These are phyloP conservation scores for Colossoma macropomum DNA, from an alignment of 2,113 vertebrate species.

Conservation along the genomic window DNA sequence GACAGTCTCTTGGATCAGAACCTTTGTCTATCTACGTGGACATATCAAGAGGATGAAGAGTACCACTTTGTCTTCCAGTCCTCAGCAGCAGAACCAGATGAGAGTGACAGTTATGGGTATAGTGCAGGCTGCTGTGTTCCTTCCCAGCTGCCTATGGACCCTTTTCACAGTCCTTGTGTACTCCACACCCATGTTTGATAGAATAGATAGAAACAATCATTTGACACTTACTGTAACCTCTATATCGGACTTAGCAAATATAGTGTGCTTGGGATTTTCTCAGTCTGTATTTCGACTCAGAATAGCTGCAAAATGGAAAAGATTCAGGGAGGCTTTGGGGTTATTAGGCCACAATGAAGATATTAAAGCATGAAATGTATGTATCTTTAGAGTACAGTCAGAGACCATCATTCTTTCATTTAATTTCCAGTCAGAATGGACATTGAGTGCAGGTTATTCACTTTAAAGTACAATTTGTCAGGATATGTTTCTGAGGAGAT, in stretches of 20 bases:
- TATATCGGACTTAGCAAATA: conserved; percentile 14
- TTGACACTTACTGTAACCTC: conserved; percentile 20
- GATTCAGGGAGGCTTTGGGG: neutral
- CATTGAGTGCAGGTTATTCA: no score
- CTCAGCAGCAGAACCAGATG: conserved; percentile 34
- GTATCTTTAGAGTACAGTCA: no score
- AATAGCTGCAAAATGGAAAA: neutral
- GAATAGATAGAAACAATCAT: neutral
- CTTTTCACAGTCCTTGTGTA: neutral
- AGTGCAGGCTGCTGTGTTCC: conserved; percentile 28
- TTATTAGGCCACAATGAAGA: neutral
- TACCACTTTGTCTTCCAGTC: conserved; percentile 17
- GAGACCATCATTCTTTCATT: no score
- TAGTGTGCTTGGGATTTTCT: conserved; percentile 40
- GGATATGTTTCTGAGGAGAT: no score
- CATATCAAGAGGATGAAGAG: conserved; percentile 40
- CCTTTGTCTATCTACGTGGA: conserved; percentile 12
- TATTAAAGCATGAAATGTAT: neutral
- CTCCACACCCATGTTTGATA: neutral
- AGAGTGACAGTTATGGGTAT: conserved; percentile 37
- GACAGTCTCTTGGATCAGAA: conserved; percentile 25
- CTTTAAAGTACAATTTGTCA: no score
- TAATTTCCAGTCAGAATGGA: no score
- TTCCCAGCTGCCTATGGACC: conserved; percentile 34
- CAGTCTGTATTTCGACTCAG: conserved; percentile 32